A percentile compares a stretch with the other conserved stretches of the same genome.
These are phyloP conservation scores for Gobio occitaniae DNA, from an alignment of 2,797 vertebrate genomes.

Conservation along the genomic window DNA sequence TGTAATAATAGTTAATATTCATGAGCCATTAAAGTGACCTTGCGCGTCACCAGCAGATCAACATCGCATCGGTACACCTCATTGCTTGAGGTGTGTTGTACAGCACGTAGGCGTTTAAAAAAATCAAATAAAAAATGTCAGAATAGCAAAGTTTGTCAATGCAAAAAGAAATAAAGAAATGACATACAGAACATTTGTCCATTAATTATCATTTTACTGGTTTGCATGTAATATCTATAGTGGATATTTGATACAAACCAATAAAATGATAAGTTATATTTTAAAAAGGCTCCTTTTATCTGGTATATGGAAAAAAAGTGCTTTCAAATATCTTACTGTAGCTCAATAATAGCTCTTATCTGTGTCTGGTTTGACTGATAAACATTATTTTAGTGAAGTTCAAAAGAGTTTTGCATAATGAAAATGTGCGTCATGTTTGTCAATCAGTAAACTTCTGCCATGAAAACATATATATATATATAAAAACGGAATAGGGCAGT, in stretches of 20 bases:
- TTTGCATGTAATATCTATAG: too few relatives aligned
- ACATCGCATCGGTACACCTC: not conserved
- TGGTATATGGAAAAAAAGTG: not conserved
- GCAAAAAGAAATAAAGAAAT: not conserved
- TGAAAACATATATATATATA: too few relatives aligned
- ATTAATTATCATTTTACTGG: too few relatives aligned
- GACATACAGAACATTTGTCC: not conserved
- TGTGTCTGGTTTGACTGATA: too few relatives aligned
- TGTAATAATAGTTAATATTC: not conserved
- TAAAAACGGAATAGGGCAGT: too few relatives aligned
- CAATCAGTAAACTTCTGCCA: too few relatives aligned
- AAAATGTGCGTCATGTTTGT: too few relatives aligned
- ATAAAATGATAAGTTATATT: not conserved
- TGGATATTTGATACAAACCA: not conserved
- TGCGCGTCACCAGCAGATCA: not conserved
- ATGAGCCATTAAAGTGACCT: slow-evolving; percentile 32
- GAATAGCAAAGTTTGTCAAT: not conserved
- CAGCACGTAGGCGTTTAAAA: slow-evolving; percentile 18
- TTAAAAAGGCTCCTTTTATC: not conserved
- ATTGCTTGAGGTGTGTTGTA: not conserved
- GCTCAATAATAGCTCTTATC: not conserved
- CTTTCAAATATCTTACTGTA: not conserved
- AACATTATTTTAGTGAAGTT: too few relatives aligned
- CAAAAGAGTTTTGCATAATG: too few relatives aligned
- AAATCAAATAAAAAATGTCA: not conserved